Percentiles rank a stretch among this genome's conserved stretches.
Conservation (phyloP, 1,140 invertebrate species). For the Pogonomyrmex barbatus region DNA sequence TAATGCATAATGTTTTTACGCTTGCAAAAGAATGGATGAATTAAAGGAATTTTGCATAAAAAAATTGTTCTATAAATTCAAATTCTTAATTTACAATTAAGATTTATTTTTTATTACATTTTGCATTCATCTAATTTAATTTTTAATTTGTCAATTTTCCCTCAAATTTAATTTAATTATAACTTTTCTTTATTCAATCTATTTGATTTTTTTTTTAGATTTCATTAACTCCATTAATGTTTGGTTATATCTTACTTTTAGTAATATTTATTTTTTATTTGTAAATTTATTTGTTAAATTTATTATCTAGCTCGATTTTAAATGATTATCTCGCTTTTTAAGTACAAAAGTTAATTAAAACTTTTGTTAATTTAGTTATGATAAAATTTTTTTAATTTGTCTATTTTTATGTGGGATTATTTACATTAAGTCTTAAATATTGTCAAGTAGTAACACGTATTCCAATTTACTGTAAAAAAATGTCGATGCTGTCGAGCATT, state of each 20-base stretch:
- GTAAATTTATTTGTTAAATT: constrained; percentile 17
- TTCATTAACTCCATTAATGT: neutral
- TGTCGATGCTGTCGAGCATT: neutral
- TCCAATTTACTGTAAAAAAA: constrained; percentile 41
- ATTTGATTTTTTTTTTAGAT: neutral
- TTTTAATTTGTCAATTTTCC: neutral
- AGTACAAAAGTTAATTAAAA: neutral
- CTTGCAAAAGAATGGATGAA: constrained; percentile 13
- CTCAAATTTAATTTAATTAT: constrained; percentile 19
- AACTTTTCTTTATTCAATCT: neutral
- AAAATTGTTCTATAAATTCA: constrained; percentile 34
- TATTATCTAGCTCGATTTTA: neutral
- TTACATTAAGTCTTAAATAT: constrained; percentile 3
- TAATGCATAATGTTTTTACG: constrained; percentile 71
- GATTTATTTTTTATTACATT: neutral
- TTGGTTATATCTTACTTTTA: neutral
- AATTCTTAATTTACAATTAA: constrained; percentile 1
- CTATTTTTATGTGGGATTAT: constrained; percentile 7
- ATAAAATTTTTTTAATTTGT: constrained; percentile 25
- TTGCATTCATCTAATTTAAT: neutral
- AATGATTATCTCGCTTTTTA: neutral
- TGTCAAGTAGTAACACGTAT: constrained; percentile 5
- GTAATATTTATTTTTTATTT: neutral
- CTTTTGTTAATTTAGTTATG: neutral
- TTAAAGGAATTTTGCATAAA: neutral